A percentile compares a stretch with the other conserved stretches of the same genome.
Evolutionary conservation across 2,888 invertebrate species (phyloP).

Genomic region (Temnothorax ravouxi): DNA sequence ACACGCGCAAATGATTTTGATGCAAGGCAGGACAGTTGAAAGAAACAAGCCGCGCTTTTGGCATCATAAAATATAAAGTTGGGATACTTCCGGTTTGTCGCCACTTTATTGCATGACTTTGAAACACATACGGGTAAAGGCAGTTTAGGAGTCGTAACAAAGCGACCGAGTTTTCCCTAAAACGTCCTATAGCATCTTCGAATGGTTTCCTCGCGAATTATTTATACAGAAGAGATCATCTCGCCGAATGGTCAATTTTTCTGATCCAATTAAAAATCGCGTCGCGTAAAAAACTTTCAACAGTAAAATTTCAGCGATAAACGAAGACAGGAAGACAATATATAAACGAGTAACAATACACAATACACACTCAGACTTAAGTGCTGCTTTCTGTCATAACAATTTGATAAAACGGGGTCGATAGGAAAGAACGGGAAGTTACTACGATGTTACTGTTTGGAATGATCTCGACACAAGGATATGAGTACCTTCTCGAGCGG

Average conservation of each 20-base stretch:
- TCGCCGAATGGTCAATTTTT: neutral
- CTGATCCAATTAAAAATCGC: constrained; percentile 21
- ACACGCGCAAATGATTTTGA: constrained; percentile 33
- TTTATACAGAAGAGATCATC: neutral
- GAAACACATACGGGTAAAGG: constrained; percentile 35
- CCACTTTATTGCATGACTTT: constrained; percentile 46
- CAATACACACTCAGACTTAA: constrained; percentile 70
- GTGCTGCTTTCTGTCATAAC: constrained; percentile 80
- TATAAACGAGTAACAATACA: constrained; percentile 68
- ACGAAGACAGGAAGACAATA: constrained; percentile 52
- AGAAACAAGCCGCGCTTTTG: constrained; percentile 41
- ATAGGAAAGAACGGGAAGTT: constrained; percentile 69
- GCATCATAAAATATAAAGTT: constrained; percentile 46
- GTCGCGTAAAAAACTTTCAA: neutral
- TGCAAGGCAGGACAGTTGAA: constrained; percentile 29
- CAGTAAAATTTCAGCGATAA: constrained; percentile 43
- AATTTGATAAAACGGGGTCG: constrained; percentile 75
- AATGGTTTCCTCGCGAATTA: constrained; percentile 2
- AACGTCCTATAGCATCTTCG: constrained; percentile 1
- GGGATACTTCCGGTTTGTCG: constrained; percentile 20
- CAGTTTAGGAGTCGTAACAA: constrained; percentile 24
- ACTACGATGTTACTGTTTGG: constrained; percentile 75
- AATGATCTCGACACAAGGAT: constrained; percentile 77
- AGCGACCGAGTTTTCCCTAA: constrained; percentile 24
- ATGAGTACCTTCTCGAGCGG: constrained; percentile 68